Percentiles rank a stretch among this genome's conserved stretches.
These are phyloP conservation scores for Hypocryptadius cinnamomeus DNA, from an alignment of 2,113 vertebrate genomes.

Conservation along the genomic window DNA sequence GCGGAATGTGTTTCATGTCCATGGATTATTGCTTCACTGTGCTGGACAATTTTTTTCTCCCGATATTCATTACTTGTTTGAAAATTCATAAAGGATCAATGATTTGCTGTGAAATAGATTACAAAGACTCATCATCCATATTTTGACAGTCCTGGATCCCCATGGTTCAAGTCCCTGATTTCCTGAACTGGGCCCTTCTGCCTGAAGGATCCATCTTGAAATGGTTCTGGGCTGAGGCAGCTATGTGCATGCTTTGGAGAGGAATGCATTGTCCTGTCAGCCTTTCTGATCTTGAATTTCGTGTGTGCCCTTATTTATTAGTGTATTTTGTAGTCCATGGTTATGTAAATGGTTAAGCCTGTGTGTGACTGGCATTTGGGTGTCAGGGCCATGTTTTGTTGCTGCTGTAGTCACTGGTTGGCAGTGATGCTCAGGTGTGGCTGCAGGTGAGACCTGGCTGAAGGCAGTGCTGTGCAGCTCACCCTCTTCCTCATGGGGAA, in stretches of 20 bases:
- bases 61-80: neutral
- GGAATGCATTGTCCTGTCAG: neutral
- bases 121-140: neutral
- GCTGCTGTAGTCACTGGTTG: neutral
- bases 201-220: neutral
- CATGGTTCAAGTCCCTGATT: neutral
- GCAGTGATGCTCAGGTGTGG: neutral
- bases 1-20: neutral
- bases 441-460: neutral
- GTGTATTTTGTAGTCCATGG: neutral
- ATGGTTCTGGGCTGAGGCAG: neutral
- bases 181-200: neutral
- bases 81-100: neutral
- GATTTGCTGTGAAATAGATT: neutral
- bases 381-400: fast-evolving
- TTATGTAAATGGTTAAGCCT: neutral
- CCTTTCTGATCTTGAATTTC: neutral
- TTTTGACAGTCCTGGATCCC: neutral
- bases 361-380: fast-evolving
- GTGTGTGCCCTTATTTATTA: neutral
- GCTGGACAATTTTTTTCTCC: neutral
- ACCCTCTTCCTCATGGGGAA: neutral
- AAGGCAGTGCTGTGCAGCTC: neutral
- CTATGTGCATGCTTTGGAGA: neutral
- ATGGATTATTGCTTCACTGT: conserved; percentile 1